Evolutionary conservation across 1,140 invertebrate genomes (phyloP), one percentile per base, ranked within the genome.

Genomic region (Neotoxoptera formosana): DNA sequence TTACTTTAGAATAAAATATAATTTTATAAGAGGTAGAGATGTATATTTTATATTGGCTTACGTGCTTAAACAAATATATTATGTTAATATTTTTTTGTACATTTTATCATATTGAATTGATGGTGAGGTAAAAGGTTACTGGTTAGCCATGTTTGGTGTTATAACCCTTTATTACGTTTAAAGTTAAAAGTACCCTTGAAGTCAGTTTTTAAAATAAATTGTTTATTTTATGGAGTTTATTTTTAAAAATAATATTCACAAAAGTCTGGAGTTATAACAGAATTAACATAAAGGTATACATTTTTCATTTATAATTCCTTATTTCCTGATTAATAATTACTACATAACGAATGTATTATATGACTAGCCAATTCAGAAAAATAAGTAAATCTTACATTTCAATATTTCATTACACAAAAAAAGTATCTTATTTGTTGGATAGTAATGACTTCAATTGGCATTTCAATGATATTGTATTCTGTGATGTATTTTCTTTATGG

Each of bases 361-460:
- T n/a, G 14, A 76, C n/a, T 76, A 67, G 9, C 14, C 11, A n/a
- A 76, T n/a, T 76, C 4, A 76, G n/a, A 76, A 76, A 34, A 76
- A 34, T 34, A 76, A n/a, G 14, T 76, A 76, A n/a, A 67, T 76
- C 60, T 76, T 76, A n/a, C 60, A 30, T n/a, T 17, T 76, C n/a
- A 76, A n/a, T 76, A 30, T n/a, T n/a, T 76, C 1, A 41, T 41
- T 41, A 41, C 41, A 41, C 41, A 41, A 41, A 41, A 76, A 76
- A 76, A 76, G 1, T n/a, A n/a, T n/a, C 1, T 76, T 76, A 76
- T 76, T 76, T 76, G 4, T 76, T n/a, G 60, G 34, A 84, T 25
- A 92, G 34, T 56, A 84, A 84, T 41, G 76, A 86, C 14, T 93
- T n/a, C 34, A 93, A 76, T 11, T 92, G 45, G 9, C 21, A 9